A percentile compares a stretch with the other conserved stretches of the same genome.
phyloP scores from a whole-genome alignment of 1,140 invertebrate genomes.

The Gryllus bimaculatus region DNA sequence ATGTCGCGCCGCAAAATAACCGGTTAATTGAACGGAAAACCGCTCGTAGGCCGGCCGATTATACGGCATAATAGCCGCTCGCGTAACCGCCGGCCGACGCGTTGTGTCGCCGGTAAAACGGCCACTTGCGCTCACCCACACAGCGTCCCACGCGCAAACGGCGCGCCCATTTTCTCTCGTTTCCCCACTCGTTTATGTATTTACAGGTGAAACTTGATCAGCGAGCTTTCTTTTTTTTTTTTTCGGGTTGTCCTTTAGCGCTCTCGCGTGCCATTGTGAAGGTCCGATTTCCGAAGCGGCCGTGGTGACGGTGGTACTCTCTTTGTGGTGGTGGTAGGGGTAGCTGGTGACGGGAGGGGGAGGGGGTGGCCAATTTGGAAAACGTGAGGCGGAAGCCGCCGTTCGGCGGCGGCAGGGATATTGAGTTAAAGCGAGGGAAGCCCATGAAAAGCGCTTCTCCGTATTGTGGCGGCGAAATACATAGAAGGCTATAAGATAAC shows the following conservation, averaged over 20 bases:
- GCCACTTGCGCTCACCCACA: too few species aligned
- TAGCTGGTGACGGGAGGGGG: too few species aligned
- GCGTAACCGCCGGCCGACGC: too few species aligned
- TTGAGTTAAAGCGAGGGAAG: neutral
- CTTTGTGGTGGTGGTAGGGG: too few species aligned
- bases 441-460: neutral
- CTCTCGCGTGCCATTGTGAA: neutral
- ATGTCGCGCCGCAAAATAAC: neutral
- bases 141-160: neutral
- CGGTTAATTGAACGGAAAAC: neutral
- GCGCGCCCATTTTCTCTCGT: neutral
- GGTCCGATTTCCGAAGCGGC: neutral
- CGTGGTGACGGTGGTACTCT: too few species aligned
- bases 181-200: neutral
- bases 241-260: neutral
- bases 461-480: neutral
- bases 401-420: neutral
- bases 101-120: too few species aligned
- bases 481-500: constrained; percentile 5
- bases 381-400: neutral
- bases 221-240: neutral
- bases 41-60: neutral
- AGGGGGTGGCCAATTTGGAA: neutral
- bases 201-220: neutral
- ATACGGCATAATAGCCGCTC: neutral